These are phyloP conservation scores for Gnathonemus echidnorhynchus DNA, from an alignment of 2,113 vertebrate genomes.

Conservation along the genomic window DNA sequence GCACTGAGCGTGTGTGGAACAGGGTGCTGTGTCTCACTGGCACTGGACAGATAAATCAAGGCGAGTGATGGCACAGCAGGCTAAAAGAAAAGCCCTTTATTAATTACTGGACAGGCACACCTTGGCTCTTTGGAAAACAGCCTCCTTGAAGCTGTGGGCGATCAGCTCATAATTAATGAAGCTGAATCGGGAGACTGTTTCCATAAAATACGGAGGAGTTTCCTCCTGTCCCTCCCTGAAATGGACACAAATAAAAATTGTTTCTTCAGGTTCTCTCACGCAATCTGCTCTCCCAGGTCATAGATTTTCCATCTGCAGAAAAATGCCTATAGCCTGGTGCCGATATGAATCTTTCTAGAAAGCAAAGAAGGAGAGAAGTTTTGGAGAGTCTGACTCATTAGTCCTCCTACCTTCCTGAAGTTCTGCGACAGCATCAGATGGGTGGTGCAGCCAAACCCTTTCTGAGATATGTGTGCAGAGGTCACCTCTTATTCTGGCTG, in stretches of 20 bases:
- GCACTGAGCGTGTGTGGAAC: slow-evolving; percentile 26
- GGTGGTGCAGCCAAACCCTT: background rate
- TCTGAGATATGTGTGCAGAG: background rate
- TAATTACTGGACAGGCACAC: slow-evolving; percentile 57
- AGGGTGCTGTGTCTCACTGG: slow-evolving; percentile 44
- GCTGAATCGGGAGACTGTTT: slow-evolving; percentile 23
- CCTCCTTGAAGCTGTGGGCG: slow-evolving; percentile 34
- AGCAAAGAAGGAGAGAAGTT: background rate
- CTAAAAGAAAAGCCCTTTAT: slow-evolving; percentile 53
- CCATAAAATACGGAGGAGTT: background rate
- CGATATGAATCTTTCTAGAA: background rate
- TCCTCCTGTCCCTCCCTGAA: background rate
- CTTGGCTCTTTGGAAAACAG: slow-evolving; percentile 43
- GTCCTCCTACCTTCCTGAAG: background rate
- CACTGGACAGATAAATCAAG: slow-evolving; percentile 55
- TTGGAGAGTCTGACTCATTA: background rate
- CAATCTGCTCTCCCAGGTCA: background rate
- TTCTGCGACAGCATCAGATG: background rate
- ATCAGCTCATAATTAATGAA: slow-evolving; percentile 50
- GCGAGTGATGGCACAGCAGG: slow-evolving; percentile 45
- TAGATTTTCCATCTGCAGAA: background rate
- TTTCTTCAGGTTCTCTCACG: background rate
- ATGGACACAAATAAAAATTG: background rate
- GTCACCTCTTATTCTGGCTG: background rate
- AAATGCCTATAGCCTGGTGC: background rate